phyloP scores from a whole-genome alignment of 2,888 invertebrate genomes.

The Rhabditoides inermis region DNA sequence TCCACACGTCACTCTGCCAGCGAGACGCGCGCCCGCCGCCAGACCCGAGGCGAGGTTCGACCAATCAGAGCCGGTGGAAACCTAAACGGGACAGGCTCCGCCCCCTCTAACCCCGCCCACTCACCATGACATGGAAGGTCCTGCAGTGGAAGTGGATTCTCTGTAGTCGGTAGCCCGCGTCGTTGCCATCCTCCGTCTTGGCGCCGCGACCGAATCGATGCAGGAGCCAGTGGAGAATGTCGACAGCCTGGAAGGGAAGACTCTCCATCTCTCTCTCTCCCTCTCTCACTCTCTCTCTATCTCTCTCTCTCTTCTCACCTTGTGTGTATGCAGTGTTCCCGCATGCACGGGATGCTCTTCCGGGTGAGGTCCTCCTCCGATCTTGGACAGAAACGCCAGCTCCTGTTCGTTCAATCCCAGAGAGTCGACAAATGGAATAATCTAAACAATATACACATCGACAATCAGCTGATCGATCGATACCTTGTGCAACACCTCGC shows the following conservation, averaged over 20 bases:
- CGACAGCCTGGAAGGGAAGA: slow-evolving; percentile 50
- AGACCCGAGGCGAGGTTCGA: slow-evolving; percentile 53
- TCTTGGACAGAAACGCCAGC: slow-evolving; percentile 53
- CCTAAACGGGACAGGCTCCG: no score
- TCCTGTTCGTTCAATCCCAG: slow-evolving; percentile 57
- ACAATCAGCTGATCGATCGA: not conserved
- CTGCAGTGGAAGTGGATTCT: slow-evolving; percentile 57
- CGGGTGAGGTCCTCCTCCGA: slow-evolving; percentile 54
- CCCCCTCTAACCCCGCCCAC: not conserved
- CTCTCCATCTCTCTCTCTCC: not conserved
- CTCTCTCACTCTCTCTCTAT: not conserved
- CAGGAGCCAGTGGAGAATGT: slow-evolving; percentile 56
- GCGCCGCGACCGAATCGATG: slow-evolving; percentile 53
- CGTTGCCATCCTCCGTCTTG: slow-evolving; percentile 35
- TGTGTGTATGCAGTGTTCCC: slow-evolving; percentile 54
- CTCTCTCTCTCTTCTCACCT: slow-evolving; percentile 36
- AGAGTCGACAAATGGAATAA: slow-evolving; percentile 53
- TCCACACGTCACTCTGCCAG: slow-evolving; percentile 55
- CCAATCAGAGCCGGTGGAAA: slow-evolving; percentile 53
- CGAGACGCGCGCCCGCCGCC: slow-evolving; percentile 55
- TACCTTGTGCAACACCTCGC: slow-evolving; percentile 53
- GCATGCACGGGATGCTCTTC: slow-evolving; percentile 44
- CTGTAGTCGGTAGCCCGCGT: slow-evolving; percentile 52
- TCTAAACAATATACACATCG: slow-evolving; percentile 37
- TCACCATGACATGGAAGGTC: slow-evolving; percentile 56